Percentiles rank a stretch among this genome's conserved stretches.
Conservation (phyloP, 2,888 invertebrate species). For the Drosophila leonis region DNA sequence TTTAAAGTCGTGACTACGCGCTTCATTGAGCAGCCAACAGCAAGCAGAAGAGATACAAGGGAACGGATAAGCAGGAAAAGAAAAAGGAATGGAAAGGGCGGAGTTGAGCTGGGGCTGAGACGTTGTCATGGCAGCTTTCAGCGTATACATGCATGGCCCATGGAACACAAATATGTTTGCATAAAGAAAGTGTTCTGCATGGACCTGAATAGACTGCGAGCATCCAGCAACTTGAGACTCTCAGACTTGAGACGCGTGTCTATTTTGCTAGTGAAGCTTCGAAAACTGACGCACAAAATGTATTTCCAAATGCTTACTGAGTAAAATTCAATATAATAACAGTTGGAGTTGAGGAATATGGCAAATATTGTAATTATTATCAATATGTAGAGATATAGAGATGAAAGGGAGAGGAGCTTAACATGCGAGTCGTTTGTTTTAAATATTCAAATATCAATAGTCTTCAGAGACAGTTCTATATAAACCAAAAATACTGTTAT, state of each 20-base stretch:
- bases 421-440: neutral
- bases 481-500: no score
- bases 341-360: neutral
- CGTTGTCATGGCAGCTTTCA: slow-evolving; percentile 6
- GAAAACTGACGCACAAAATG: neutral
- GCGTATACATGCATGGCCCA: slow-evolving; percentile 30
- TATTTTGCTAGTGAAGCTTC: slow-evolving; percentile 24
- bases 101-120: slow-evolving; percentile 3
- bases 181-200: slow-evolving; percentile 20
- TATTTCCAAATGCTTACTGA: neutral
- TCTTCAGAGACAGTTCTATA: no score
- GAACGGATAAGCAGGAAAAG: slow-evolving; percentile 1
- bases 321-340: neutral
- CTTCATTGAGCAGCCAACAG: slow-evolving; percentile 68
- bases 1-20: slow-evolving; percentile 54
- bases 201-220: slow-evolving; percentile 20
- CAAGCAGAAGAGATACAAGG: neutral
- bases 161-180: slow-evolving; percentile 39
- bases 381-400: no score
- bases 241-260: neutral
- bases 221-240: slow-evolving; percentile 3
- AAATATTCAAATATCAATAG: neutral
- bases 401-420: no score
- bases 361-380: neutral
- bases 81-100: neutral